These are phyloP conservation scores for Synanthedon andrenaeformis DNA, from an alignment of 2,888 invertebrate genomes.

Conservation along the genomic window DNA sequence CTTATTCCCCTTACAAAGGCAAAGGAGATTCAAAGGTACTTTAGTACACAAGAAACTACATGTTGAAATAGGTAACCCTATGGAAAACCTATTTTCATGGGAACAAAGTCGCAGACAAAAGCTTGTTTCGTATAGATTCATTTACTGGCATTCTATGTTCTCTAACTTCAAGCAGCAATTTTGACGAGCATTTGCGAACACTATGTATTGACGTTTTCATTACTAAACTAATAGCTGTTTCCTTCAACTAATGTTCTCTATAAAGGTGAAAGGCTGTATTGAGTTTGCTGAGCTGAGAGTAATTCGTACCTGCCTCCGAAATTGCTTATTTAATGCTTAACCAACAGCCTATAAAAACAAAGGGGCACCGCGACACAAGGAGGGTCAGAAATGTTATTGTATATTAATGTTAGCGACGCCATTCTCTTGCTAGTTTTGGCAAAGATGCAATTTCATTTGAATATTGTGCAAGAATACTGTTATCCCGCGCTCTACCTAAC, in stretches of 20 bases:
- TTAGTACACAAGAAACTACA: too few relatives aligned
- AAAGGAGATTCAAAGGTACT: too few relatives aligned
- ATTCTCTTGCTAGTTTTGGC: slow-evolving; percentile 66
- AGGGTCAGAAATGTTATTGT: slow-evolving; percentile 61
- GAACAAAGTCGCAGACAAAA: too few relatives aligned
- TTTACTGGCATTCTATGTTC: too few relatives aligned
- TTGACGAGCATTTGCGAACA: slow-evolving; percentile 5
- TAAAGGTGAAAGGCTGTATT: slow-evolving; percentile 21
- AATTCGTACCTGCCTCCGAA: slow-evolving; percentile 42
- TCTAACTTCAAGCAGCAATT: too few relatives aligned
- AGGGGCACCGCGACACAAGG: slow-evolving; percentile 44
- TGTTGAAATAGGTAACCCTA: too few relatives aligned
- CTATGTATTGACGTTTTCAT: slow-evolving; percentile 6
- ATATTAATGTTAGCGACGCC: slow-evolving; percentile 65
- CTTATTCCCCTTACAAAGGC: too few relatives aligned
- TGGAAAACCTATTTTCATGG: too few relatives aligned
- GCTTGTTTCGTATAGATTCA: too few relatives aligned
- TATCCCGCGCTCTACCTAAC: slow-evolving; percentile 50
- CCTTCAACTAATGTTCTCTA: slow-evolving; percentile 13
- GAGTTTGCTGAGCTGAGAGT: slow-evolving; percentile 28
- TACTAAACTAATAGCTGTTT: slow-evolving; percentile 10
- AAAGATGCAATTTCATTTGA: slow-evolving; percentile 71
- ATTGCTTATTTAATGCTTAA: slow-evolving; percentile 58
- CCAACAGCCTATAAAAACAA: slow-evolving; percentile 65
- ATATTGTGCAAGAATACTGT: slow-evolving; percentile 65